Percentiles rank a stretch among this genome's conserved stretches.
These are phyloP conservation scores for Martes martes DNA, from an alignment of 2,113 vertebrate species.

Conservation along the genomic window DNA sequence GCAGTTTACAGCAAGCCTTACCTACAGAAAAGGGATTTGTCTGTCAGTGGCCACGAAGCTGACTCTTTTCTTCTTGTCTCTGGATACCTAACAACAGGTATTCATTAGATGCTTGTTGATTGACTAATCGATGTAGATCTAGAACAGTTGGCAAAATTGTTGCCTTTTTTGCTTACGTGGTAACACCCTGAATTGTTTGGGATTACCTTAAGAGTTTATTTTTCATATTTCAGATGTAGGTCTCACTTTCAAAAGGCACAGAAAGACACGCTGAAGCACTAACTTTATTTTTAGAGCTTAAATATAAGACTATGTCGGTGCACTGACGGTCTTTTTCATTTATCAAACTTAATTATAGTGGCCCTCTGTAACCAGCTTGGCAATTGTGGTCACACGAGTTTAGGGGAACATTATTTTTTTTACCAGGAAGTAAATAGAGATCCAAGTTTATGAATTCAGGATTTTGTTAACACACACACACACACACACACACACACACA, in stretches of 20 bases:
- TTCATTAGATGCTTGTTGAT: not conserved
- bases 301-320: not conserved
- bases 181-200: not conserved
- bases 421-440: not conserved
- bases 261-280: not conserved
- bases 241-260: not conserved
- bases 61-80: not conserved
- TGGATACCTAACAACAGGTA: not conserved
- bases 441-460: not conserved
- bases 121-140: not conserved
- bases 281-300: not conserved
- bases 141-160: not conserved
- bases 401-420: not conserved
- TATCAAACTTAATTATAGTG: not conserved
- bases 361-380: not conserved
- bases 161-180: not conserved
- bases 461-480: not conserved
- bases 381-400: not conserved
- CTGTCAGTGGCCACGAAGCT: not conserved
- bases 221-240: not conserved
- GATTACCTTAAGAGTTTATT: not conserved
- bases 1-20: not conserved
- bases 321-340: not conserved
- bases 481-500: too few relatives aligned
- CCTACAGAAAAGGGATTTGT: not conserved